Evolutionary conservation across 2,888 invertebrate genomes (phyloP).

Genomic region (Leptinotarsa juncta): DNA sequence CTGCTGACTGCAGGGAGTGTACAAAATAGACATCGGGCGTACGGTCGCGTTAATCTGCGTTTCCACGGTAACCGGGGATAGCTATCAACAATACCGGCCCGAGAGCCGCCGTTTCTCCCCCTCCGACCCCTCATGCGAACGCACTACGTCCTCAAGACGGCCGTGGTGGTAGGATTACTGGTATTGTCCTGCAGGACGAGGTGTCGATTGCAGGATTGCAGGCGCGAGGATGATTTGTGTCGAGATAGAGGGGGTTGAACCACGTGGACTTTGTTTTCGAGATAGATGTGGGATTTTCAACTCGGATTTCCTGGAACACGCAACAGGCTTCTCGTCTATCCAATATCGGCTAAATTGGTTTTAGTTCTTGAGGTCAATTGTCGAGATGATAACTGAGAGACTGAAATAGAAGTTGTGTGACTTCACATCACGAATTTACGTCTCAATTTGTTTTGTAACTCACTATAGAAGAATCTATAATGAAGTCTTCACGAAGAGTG

Average conservation of each 20-base stretch:
- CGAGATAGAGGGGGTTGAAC: constrained; percentile 22
- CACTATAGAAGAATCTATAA: not conserved
- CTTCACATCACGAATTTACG: no score
- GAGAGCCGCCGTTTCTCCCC: constrained; percentile 40
- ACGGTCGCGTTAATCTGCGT: constrained; percentile 67
- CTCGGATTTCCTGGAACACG: constrained; percentile 14
- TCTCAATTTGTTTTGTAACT: not conserved
- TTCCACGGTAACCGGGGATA: constrained; percentile 66
- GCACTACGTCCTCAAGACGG: constrained; percentile 38
- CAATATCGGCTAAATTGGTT: not conserved
- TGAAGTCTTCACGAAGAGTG: not conserved
- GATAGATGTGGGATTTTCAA: constrained; percentile 6
- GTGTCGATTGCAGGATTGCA: constrained; percentile 47
- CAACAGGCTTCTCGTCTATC: constrained; percentile 9
- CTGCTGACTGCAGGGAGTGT: constrained; percentile 60
- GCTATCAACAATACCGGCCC: constrained; percentile 66
- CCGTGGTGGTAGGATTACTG: constrained; percentile 43
- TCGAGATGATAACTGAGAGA: not conserved
- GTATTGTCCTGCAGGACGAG: constrained; percentile 48
- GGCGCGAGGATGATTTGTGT: constrained; percentile 16
- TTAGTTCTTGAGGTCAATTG: not conserved
- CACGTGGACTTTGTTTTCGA: constrained; percentile 8
- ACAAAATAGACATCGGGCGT: constrained; percentile 68
- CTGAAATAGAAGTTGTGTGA: not conserved
- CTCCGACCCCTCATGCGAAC: constrained; percentile 25